Conservation (phyloP, 2,888 invertebrate genomes). For the Deladenus siricidicola region DNA sequence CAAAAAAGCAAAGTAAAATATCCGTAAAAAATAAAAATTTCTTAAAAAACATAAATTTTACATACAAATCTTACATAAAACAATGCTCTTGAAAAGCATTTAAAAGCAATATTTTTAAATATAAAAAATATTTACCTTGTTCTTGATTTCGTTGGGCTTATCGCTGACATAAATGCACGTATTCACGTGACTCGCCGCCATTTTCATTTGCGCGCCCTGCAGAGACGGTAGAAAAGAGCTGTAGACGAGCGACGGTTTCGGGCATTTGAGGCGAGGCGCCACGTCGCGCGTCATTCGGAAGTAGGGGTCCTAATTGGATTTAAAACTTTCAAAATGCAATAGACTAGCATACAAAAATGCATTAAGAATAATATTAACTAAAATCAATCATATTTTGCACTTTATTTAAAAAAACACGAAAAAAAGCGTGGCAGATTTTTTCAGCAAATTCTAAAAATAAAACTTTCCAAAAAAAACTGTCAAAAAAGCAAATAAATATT, state of each 20-base stretch:
- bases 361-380: too few relatives aligned
- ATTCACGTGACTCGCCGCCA: constrained; percentile 90
- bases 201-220: constrained; percentile 93
- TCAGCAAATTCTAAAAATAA: too few relatives aligned
- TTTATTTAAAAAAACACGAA: too few relatives aligned
- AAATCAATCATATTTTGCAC: too few relatives aligned
- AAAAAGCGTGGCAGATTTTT: too few relatives aligned
- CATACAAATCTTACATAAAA: too few relatives aligned
- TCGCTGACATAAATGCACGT: constrained; percentile 91
- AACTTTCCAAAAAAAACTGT: too few relatives aligned
- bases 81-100: too few relatives aligned
- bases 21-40: not conserved
- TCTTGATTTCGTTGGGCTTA: constrained; percentile 86
- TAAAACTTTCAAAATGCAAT: too few relatives aligned
- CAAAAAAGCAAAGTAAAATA: not conserved
- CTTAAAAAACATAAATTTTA: too few relatives aligned
- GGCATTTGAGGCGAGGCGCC: constrained; percentile 77
- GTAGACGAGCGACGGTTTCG: constrained; percentile 79
- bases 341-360: too few relatives aligned
- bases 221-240: constrained; percentile 78
- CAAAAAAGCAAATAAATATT: too few relatives aligned
- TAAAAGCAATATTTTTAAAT: not conserved
- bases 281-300: constrained; percentile 97
- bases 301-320: constrained; percentile 85
- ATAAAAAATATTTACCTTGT: constrained; percentile 64